These are phyloP conservation scores for Encarsia formosa DNA, from an alignment of 2,888 invertebrate genomes.

Conservation along the genomic window DNA sequence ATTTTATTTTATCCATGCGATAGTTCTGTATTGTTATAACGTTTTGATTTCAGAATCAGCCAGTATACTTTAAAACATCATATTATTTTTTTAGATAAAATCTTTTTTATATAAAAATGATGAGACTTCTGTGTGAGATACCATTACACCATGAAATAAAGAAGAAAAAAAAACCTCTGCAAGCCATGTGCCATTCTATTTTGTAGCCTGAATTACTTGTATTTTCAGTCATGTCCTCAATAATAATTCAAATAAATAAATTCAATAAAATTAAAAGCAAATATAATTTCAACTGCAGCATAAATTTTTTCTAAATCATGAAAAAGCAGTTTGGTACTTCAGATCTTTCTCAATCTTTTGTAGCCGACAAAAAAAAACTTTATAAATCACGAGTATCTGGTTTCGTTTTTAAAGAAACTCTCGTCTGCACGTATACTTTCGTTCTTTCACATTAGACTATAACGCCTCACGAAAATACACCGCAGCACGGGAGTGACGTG, in stretches of 20 bases:
- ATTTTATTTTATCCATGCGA: slow-evolving; percentile 21
- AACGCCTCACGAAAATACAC: too few species aligned
- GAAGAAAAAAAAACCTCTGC: slow-evolving; percentile 40
- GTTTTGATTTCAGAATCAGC: slow-evolving; percentile 34
- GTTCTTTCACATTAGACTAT: too few species aligned
- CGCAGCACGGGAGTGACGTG: not conserved
- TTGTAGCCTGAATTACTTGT: slow-evolving; percentile 24
- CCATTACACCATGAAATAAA: slow-evolving; percentile 47
- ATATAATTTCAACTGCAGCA: too few species aligned
- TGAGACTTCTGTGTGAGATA: slow-evolving; percentile 43
- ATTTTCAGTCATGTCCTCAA: slow-evolving; percentile 13
- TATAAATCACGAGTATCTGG: too few species aligned
- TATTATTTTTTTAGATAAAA: slow-evolving; percentile 32
- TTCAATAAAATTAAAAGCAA: too few species aligned
- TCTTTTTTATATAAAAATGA: slow-evolving; percentile 42
- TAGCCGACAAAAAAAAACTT: too few species aligned
- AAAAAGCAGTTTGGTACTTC: too few species aligned
- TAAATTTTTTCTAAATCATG: too few species aligned
- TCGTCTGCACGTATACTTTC: too few species aligned
- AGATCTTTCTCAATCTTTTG: too few species aligned
- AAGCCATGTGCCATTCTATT: slow-evolving; percentile 32
- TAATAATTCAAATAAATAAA: too few species aligned
- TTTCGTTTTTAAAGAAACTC: too few species aligned
- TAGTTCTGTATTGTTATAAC: slow-evolving; percentile 30
- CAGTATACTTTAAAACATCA: slow-evolving; percentile 33